Conservation (phyloP, 2,113 vertebrate genomes). For the Pterophyllum scalare region DNA sequence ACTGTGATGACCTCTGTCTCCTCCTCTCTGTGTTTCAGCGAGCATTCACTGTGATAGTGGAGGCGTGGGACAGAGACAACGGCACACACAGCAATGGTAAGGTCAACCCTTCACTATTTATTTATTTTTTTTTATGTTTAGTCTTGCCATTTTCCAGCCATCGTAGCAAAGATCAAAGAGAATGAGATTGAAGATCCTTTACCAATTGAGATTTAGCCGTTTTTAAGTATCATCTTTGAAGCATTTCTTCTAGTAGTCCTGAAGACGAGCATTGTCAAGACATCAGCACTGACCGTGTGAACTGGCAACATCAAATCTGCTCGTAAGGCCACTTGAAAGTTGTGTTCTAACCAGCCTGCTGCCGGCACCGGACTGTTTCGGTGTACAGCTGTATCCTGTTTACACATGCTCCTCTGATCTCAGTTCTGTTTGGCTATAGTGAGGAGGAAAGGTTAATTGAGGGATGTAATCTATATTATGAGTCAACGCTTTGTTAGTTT, state of each 20-base stretch:
- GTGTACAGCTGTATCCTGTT: conserved; percentile 53
- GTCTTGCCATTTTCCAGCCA: not conserved
- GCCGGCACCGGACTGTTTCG: not conserved
- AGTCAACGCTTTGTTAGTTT: not conserved
- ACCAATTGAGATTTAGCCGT: not conserved
- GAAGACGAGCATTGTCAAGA: not conserved
- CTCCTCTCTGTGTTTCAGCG: conserved; percentile 82
- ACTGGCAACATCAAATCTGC: not conserved
- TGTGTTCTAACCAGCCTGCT: not conserved
- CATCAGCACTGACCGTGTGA: not conserved
- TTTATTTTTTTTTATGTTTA: no score
- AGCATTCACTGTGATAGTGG: conserved; percentile 91
- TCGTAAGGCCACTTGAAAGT: not conserved
- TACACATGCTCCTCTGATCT: conserved; percentile 3
- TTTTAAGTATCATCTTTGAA: not conserved
- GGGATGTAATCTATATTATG: conserved; percentile 32
- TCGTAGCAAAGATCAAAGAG: not conserved
- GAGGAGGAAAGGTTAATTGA: conserved; percentile 44
- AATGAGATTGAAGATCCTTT: not conserved
- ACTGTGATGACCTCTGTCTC: conserved; percentile 47
- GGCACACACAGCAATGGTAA: conserved; percentile 86
- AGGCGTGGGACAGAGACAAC: conserved; percentile 96
- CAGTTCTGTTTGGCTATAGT: not conserved
- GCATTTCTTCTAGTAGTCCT: not conserved
- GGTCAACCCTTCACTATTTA: conserved; percentile 47